Evolutionary conservation across 2,113 vertebrate species (phyloP), one percentile per base, ranked within the genome.

Genomic region (Elanus axillaris): DNA sequence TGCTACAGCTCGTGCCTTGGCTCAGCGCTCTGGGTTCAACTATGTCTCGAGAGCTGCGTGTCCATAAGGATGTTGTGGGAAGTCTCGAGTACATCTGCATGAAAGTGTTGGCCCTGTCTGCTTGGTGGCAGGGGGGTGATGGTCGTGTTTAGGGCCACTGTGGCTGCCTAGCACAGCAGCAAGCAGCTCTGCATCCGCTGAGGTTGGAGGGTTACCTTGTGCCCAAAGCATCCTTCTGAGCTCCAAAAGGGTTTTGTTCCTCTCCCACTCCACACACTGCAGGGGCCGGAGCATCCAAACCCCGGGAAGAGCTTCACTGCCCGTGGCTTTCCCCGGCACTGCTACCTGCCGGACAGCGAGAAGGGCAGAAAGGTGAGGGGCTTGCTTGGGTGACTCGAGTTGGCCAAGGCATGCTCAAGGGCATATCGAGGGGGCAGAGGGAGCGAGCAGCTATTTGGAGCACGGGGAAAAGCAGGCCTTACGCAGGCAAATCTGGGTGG

Each of bases 261-360:
- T 75, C 34, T 83, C 75, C 58, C 42, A 32, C 64, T 94, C 86
- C 62, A n/a, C 17, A 8, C 59, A 25, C 74, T 48, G 12, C 96
- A 99, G 99, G 99, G 99, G 68, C 98, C 99, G 32, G 99, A 99
- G 92, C 99, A 99, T 87, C 98, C 99, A 3, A 99, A 99, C 94
- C 99, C 99, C 3, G 99, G 99, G 79, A 99, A 99, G 96, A 98
- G 98, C 85, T 99, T 99, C 97, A 99, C 99, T 2, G 99, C 99
- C 95, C 98, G 99, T 26, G 99, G 99, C 81, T 99, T 99, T 76
- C 99, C 99, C 7, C 97, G 99, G 93, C 99, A 99, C 90, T 99
- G 99, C 95, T 99, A 99, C 98, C 99, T 99, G 97, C 99, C 99
- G 0, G 99, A 99, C 98, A 99, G 98, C 3, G 99, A 99, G 97